These are phyloP conservation scores for Eilema sororculum DNA, from an alignment of 2,888 invertebrate genomes.

Conservation along the genomic window DNA sequence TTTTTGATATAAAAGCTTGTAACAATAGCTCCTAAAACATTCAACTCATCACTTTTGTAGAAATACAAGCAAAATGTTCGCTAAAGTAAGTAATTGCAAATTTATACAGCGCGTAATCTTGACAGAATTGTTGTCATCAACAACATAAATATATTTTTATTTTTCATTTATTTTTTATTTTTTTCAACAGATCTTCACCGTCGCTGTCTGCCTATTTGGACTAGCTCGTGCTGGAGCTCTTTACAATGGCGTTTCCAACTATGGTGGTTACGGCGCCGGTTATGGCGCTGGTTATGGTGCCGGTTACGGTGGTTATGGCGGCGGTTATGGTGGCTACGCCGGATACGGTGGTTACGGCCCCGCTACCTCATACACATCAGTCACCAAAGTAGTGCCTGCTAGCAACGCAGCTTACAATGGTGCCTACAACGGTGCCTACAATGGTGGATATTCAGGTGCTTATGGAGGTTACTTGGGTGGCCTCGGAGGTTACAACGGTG, in stretches of 20 bases:
- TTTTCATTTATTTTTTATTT: slow-evolving; percentile 3
- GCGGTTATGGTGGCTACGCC: slow-evolving; percentile 26
- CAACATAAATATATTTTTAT: neutral
- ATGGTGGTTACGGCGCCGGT: slow-evolving; percentile 26
- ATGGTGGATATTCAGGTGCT: neutral
- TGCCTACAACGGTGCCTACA: slow-evolving; percentile 24
- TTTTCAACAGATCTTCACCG: slow-evolving; percentile 56
- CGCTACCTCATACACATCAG: slow-evolving; percentile 51
- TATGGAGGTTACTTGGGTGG: slow-evolving; percentile 7
- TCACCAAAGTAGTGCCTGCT: slow-evolving; percentile 48
- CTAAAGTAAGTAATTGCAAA: slow-evolving; percentile 63
- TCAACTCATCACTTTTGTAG: slow-evolving; percentile 67
- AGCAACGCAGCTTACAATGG: slow-evolving; percentile 26
- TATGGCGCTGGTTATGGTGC: slow-evolving; percentile 28
- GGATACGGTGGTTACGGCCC: slow-evolving; percentile 36
- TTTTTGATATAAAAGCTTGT: slow-evolving; percentile 70
- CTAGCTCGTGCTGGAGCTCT: slow-evolving; percentile 61
- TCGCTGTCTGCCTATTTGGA: slow-evolving; percentile 64
- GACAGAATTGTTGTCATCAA: slow-evolving; percentile 1
- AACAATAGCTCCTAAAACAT: slow-evolving; percentile 66
- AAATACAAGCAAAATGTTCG: slow-evolving; percentile 68
- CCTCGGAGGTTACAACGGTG: slow-evolving; percentile 11
- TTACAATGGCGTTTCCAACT: slow-evolving; percentile 36
- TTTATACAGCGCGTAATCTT: neutral
- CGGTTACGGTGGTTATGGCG: slow-evolving; percentile 23